Conservation (phyloP, 2,888 invertebrate species). For the Tanaodytes sp. region DNA sequence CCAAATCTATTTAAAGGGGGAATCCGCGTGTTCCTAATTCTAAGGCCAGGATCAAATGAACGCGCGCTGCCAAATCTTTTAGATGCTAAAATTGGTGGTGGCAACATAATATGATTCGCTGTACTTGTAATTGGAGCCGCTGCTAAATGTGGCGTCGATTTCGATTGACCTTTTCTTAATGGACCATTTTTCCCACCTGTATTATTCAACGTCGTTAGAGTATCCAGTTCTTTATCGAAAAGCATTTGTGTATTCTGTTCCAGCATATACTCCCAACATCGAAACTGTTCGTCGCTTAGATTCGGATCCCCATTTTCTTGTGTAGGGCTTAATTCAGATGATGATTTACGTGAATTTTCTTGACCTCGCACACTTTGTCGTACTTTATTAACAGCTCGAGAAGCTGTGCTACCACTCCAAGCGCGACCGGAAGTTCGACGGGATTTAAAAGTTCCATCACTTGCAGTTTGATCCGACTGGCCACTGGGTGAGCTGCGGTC, state of each 20-base stretch:
- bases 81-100: conserved; percentile 74
- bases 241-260: conserved; percentile 91
- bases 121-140: conserved; percentile 68
- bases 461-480: conserved; percentile 82
- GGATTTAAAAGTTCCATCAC: conserved; percentile 69
- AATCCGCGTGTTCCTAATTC: conserved; percentile 51
- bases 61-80: conserved; percentile 87
- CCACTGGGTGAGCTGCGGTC: conserved; percentile 90
- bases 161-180: conserved; percentile 75
- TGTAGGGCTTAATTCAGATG: conserved; percentile 34
- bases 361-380: conserved; percentile 67
- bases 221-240: conserved; percentile 90
- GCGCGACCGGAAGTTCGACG: conserved; percentile 65
- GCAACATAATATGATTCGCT: conserved; percentile 72
- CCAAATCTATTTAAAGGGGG: conserved; percentile 77
- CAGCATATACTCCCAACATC: conserved; percentile 94
- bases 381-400: conserved; percentile 63
- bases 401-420: conserved; percentile 65
- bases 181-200: conserved; percentile 58
- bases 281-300: conserved; percentile 87
- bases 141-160: conserved; percentile 68
- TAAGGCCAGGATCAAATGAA: conserved; percentile 79
- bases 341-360: conserved; percentile 56
- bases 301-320: conserved; percentile 73
- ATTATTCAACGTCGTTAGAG: conserved; percentile 76